These are phyloP conservation scores for Cremastinae sp. DNA, from an alignment of 2,888 invertebrate genomes.

Conservation along the genomic window DNA sequence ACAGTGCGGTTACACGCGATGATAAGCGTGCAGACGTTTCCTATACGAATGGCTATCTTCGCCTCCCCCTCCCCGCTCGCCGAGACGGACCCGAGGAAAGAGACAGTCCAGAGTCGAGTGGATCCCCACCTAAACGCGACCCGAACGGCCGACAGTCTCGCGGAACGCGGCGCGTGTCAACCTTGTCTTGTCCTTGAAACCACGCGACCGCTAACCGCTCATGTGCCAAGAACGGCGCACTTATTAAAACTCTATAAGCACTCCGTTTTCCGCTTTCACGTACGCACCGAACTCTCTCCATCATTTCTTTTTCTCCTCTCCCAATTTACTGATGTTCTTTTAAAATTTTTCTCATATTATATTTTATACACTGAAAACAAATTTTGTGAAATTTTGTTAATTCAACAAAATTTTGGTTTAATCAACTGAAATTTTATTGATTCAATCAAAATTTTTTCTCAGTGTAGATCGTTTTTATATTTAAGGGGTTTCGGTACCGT, in stretches of 20 bases:
- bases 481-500: too few species aligned
- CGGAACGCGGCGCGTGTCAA: conserved; percentile 78
- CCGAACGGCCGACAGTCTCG: conserved; percentile 63
- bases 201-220: conserved; percentile 75
- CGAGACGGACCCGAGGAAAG: neutral
- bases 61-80: neutral
- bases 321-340: conserved; percentile 6
- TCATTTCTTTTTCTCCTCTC: conserved; percentile 13
- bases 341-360: neutral
- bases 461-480: too few species aligned
- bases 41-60: neutral
- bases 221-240: conserved; percentile 69
- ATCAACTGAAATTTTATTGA: too few species aligned
- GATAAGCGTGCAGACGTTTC: conserved; percentile 20
- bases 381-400: too few species aligned
- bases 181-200: conserved; percentile 80
- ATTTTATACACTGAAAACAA: neutral
- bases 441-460: too few species aligned
- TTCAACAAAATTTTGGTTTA: too few species aligned
- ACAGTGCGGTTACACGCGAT: conserved; percentile 29
- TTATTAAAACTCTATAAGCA: conserved; percentile 52
- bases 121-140: conserved; percentile 55
- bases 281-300: conserved; percentile 29
- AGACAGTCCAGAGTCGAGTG: conserved; percentile 59
- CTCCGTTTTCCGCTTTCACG: conserved; percentile 36